phyloP scores from a whole-genome alignment of 2,888 invertebrate genomes.

The Calliphora vomitoria region DNA sequence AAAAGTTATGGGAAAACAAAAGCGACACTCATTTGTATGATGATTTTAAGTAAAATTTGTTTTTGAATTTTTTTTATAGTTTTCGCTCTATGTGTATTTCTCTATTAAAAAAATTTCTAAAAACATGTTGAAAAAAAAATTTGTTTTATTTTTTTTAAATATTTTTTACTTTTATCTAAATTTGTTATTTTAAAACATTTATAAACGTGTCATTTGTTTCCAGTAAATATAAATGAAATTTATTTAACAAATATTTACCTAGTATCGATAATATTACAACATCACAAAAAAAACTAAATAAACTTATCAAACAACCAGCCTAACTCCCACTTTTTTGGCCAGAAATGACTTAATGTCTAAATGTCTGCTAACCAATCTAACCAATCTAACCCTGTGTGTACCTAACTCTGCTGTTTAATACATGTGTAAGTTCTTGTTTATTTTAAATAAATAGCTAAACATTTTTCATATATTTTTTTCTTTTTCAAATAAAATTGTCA shows the following conservation, averaged over 20 bases:
- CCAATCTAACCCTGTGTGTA: too few species aligned
- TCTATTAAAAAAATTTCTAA: too few species aligned
- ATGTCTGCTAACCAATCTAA: background rate
- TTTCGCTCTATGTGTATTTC: too few species aligned
- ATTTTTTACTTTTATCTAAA: too few species aligned
- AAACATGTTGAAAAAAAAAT: too few species aligned
- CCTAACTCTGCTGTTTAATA: background rate
- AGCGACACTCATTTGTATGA: too few species aligned
- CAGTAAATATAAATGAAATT: background rate
- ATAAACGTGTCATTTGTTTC: background rate
- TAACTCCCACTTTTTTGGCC: background rate
- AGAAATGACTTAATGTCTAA: background rate
- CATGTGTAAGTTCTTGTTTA: background rate
- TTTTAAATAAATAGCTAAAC: constrained; percentile 17
- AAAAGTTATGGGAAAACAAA: too few species aligned
- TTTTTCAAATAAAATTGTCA: background rate
- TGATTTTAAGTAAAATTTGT: too few species aligned
- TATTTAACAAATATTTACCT: background rate
- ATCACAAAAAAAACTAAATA: background rate
- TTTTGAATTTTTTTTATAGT: too few species aligned
- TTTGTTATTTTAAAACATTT: background rate
- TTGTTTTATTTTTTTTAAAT: too few species aligned
- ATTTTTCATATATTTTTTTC: background rate
- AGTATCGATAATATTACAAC: background rate
- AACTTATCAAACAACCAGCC: background rate